A percentile compares a stretch with the other conserved stretches of the same genome.
Conservation (phyloP, 1,140 invertebrate species). For the Trypoxylus dichotomus region DNA sequence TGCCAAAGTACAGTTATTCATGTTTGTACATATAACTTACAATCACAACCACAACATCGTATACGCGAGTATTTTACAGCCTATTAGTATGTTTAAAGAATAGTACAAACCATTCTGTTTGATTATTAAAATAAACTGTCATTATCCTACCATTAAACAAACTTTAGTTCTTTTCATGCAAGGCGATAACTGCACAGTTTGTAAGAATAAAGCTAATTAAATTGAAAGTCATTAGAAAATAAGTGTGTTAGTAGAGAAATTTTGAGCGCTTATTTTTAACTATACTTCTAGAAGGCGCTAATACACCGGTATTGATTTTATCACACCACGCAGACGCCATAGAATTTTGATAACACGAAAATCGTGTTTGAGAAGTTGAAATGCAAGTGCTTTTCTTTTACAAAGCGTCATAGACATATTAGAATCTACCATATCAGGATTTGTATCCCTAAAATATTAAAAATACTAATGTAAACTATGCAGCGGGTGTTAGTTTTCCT, state of each 20-base stretch:
- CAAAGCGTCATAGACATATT: background rate
- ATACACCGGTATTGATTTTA: background rate
- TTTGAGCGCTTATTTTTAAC: background rate
- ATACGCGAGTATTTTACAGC: background rate
- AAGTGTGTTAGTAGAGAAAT: too few species aligned
- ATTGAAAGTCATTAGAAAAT: too few species aligned
- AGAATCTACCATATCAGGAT: too few species aligned
- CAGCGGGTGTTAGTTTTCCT: too few species aligned
- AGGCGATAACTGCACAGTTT: too few species aligned
- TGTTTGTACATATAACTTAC: background rate
- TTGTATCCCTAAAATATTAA: too few species aligned
- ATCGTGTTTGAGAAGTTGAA: background rate
- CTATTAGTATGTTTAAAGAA: background rate
- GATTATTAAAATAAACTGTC: too few species aligned
- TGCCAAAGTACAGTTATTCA: slow-evolving; percentile 15
- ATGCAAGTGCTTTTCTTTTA: background rate
- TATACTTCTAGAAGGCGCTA: background rate
- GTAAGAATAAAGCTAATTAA: too few species aligned
- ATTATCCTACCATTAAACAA: too few species aligned
- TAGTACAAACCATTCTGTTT: too few species aligned
- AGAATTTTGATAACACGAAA: background rate
- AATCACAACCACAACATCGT: background rate
- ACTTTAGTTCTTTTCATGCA: too few species aligned
- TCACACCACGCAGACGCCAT: background rate
- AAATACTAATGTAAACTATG: too few species aligned